phyloP scores from a whole-genome alignment of 1,140 invertebrate species.

The Cephus cinctus region DNA sequence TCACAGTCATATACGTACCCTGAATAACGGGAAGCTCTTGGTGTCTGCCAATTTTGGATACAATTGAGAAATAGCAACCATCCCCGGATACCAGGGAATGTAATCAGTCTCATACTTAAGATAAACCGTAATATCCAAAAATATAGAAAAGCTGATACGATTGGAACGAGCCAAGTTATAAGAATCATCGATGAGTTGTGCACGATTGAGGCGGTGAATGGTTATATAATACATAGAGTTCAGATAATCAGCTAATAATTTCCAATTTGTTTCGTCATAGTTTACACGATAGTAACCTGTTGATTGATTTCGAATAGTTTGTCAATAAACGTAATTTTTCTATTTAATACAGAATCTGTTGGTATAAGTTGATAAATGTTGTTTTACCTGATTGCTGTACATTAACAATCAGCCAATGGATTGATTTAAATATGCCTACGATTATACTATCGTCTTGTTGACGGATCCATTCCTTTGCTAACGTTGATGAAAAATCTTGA shows the following conservation, averaged over 20 bases:
- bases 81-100: conserved; percentile 66
- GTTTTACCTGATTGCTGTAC: conserved; percentile 53
- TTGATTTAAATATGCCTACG: conserved; percentile 39
- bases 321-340: too few relatives aligned
- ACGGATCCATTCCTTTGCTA: conserved; percentile 45
- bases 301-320: conserved; percentile 6
- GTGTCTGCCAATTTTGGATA: conserved; percentile 45
- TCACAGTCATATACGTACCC: conserved; percentile 16
- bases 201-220: conserved; percentile 71
- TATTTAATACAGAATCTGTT: neutral
- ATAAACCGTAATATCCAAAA: conserved; percentile 61
- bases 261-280: conserved; percentile 62
- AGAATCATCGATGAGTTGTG: conserved; percentile 75
- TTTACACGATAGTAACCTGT: conserved; percentile 64
- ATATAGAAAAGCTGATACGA: conserved; percentile 53
- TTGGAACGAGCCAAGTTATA: conserved; percentile 66
- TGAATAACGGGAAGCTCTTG: conserved; percentile 16
- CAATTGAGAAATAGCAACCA: conserved; percentile 59
- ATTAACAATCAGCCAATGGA: conserved; percentile 58
- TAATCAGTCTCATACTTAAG: conserved; percentile 64
- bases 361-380: neutral
- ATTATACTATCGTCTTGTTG: conserved; percentile 32
- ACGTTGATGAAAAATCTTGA: conserved; percentile 45
- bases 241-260: conserved; percentile 52
- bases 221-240: conserved; percentile 44